These are phyloP conservation scores for Macrobrachium nipponense DNA, from an alignment of 1,140 invertebrate species.

Conservation along the genomic window DNA sequence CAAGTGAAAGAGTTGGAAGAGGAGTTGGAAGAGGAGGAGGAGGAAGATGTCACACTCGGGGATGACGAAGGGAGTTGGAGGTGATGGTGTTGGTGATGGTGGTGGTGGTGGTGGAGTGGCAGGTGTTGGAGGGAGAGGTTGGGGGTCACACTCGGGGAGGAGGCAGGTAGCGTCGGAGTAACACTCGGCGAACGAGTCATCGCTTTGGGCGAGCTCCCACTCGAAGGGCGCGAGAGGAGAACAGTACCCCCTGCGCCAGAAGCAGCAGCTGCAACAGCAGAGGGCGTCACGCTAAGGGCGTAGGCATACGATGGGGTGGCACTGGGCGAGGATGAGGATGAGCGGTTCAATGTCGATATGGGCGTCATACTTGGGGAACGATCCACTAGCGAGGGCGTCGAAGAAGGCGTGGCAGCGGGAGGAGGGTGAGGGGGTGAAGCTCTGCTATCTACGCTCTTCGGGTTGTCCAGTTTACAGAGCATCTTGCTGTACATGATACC, in stretches of 20 bases:
- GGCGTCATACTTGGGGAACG: background rate
- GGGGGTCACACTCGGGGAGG: background rate
- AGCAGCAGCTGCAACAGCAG: background rate
- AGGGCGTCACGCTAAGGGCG: conserved; percentile 22
- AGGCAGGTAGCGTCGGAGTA: background rate
- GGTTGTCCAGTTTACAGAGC: conserved; percentile 28
- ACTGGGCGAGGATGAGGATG: background rate
- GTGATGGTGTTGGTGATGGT: too few relatives aligned
- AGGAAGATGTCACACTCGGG: too few relatives aligned
- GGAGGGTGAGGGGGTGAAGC: conserved; percentile 15
- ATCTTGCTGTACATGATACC: conserved; percentile 42
- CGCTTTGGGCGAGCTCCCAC: background rate
- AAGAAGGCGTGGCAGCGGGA: background rate
- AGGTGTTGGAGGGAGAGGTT: background rate
- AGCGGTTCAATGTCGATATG: background rate
- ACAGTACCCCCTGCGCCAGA: too few relatives aligned
- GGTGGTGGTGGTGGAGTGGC: too few relatives aligned
- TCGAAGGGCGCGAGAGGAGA: background rate
- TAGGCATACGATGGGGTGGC: conserved; percentile 14
- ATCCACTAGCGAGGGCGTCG: conserved; percentile 2
- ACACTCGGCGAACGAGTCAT: background rate
- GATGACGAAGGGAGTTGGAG: too few relatives aligned
- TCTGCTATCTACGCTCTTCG: conserved; percentile 11
- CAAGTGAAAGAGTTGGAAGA: too few relatives aligned
- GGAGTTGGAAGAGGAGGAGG: too few relatives aligned